Evolutionary conservation across 2,888 invertebrate genomes (phyloP), one percentile per base, ranked within the genome.

Genomic region (Leucozona laternaria): DNA sequence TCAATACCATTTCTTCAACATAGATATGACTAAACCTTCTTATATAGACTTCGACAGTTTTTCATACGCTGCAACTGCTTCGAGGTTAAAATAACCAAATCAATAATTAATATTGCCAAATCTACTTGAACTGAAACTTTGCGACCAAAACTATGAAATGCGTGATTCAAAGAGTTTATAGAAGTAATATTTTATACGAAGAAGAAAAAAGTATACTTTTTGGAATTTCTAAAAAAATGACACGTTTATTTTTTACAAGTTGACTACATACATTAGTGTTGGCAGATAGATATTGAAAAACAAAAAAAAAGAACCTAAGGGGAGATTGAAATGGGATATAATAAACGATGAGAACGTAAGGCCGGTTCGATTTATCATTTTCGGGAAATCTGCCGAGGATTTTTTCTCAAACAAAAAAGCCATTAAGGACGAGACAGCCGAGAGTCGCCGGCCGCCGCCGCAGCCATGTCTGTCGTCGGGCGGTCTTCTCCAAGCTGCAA

Each of bases 311-410:
- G 66, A 17, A 5, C 5, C 45, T 31, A 4, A 0, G 5, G 45
- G 17, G 20, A 8, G 13, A 64, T 45, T 64, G 62, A 62, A 62
- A 40, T 43, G 11, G 25, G 28, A 43, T 60, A 15, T 60, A 10
- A 22, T 20, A 40, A 25, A 62, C 15, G 60, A 40, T n/a, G 10
- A 17, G 2, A 15, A 66, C 17, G 10, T 8, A 48, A 48, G 66
- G 66, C 48, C 48, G 48, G 13, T 48, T 31, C 20, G 15, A 66
- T 66, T 66, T 48, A 66, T 66, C 48, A 66, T 48, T 66, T 31
- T 48, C n/a, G 45, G 25, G 20, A 66, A 48, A 34, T 31, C 66
- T 66, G 48, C 15, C 31, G 45, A 31, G 31, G 2, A 31, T 48
- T 43, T 43, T 34, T 48, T 4, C 6, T 34, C 25, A n/a, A 40